Evolutionary conservation across 30 jellyfish, hydroid and myxozoan species (phyloP), one percentile per base, ranked within the genome.

Genomic region (Clytia hemisphaerica): DNA sequence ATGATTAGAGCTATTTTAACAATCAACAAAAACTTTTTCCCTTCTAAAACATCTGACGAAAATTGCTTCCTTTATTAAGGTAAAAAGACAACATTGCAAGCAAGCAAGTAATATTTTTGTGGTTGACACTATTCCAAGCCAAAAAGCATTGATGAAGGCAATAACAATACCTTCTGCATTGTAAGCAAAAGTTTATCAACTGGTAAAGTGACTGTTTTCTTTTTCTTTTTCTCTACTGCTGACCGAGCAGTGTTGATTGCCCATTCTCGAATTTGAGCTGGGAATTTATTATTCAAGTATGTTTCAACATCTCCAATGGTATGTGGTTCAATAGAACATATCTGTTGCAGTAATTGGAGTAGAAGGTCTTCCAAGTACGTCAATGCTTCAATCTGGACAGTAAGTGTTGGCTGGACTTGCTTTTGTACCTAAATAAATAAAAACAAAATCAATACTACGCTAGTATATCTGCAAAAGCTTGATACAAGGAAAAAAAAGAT

Each of bases 101-200:
- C 14, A 7, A 7, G 66, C 21, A 51, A 24, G 67, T 7, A 7
- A 14, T 7, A 51, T 7, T 7, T 9, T 10, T 24, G 10, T 9
- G 24, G 10, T 7, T 21, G 10, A 9, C 30, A 51, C 21, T n/a
- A 9, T 21, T 51, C 67, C 53, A 40, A 40, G 10, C 16, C n/a
- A n/a, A n/a, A n/a, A n/a, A n/a, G n/a, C n/a, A n/a, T n/a, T n/a
- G n/a, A n/a, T n/a, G n/a, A n/a, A n/a, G n/a, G n/a, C n/a, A n/a
- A n/a, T n/a, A n/a, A n/a, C n/a, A n/a, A n/a, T 71, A 80, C 97
- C 94, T 80, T 88, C 54, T 88, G 94, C 59, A 88, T 82, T 45
- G 74, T 65, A 48, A 93, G 94, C 38, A 79, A 94, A 19, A 88
- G 85, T 55, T 80, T 88, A 47, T 88, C 97, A 1, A 79, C 80